Conservation (phyloP, 2,113 vertebrate genomes). For the Charina bottae region DNA sequence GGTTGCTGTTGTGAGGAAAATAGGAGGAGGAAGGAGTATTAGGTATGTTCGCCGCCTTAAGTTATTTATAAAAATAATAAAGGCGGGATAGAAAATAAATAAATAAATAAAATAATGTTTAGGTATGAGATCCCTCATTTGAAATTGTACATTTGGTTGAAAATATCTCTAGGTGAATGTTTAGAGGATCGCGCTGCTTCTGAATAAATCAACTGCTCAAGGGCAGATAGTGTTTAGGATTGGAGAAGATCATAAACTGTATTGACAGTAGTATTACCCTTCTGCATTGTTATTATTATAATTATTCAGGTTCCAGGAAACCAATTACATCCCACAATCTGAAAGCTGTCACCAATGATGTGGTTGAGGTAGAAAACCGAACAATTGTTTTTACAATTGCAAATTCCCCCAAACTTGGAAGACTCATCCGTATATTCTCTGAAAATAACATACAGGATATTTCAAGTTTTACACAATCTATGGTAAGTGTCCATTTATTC, state of each 20-base stretch:
- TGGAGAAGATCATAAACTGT: conserved; percentile 11
- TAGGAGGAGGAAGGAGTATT: too few species aligned
- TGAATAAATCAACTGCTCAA: not conserved
- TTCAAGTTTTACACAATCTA: conserved; percentile 84
- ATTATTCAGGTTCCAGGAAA: conserved; percentile 76
- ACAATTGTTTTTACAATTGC: conserved; percentile 78
- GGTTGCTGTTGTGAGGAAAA: too few species aligned
- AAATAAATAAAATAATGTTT: too few species aligned
- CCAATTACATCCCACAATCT: conserved; percentile 79
- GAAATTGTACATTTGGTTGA: not conserved
- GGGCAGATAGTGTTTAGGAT: not conserved
- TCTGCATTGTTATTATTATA: conserved; percentile 16
- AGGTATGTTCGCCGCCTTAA: too few species aligned
- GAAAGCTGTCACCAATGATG: conserved; percentile 84
- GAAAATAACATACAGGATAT: conserved; percentile 77
- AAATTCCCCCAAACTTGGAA: conserved; percentile 81
- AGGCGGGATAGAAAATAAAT: too few species aligned
- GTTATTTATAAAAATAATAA: too few species aligned
- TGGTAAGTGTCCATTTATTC: conserved; percentile 78
- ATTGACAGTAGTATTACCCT: conserved; percentile 21
- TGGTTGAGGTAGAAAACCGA: conserved; percentile 75
- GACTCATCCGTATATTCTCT: conserved; percentile 72
- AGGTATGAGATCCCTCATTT: not conserved
- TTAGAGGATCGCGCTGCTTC: not conserved
- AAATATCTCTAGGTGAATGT: not conserved